Base-by-base conservation (phyloP, 2,797 vertebrate genomes). In the Jordanella pulchra region DNA sequence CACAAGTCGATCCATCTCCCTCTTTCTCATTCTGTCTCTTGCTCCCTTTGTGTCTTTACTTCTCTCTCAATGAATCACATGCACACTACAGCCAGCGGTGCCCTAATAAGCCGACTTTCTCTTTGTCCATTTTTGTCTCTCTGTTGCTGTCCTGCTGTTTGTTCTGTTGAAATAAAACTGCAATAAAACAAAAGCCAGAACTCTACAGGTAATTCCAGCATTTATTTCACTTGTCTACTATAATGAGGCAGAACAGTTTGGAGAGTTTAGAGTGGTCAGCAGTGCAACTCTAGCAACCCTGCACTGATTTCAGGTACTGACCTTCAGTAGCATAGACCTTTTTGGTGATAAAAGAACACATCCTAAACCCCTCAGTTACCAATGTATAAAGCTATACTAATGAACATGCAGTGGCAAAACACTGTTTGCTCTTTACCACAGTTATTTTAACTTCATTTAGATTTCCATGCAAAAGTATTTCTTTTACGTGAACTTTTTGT, bases 1-100 rank as follows among this genome's bases (percentile, higher is more conserved):
- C 90, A 89, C 81, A 35, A 77, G 87, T 88, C 86, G 35, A 88
- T 90, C 87, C 75, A 87, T 89, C 84, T 84, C 80, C 48, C 21
- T 72, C 69, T 75, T 56, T 80, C 75, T 83, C 63, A 35, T 30
- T 72, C 76, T 77, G 55, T 82, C 78, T 81, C 76, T 54, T 47
- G 56, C 64, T 70, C 68, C 51, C 42, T 53, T 55, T 60, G 25
- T 73, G 72, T 76, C 73, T 79, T 73, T 64, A 50, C 82, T 72
- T 67, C 61, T 7, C 63, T 81, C 78, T 56, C 78, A 71, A 75
- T 82, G 72, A 80, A 86, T 88, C 84, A 73, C 70, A 84, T 75
- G 78, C 69, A 71, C 5, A 42, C 67, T 65, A 39, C 32, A 85
- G 65, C 76, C 84, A 80, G 65, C 27, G 74, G 77, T 76, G 82